Percentiles rank a stretch among this genome's conserved stretches.
Conservation (phyloP, 2,888 invertebrate genomes). For the Xestia rhomboidea region DNA sequence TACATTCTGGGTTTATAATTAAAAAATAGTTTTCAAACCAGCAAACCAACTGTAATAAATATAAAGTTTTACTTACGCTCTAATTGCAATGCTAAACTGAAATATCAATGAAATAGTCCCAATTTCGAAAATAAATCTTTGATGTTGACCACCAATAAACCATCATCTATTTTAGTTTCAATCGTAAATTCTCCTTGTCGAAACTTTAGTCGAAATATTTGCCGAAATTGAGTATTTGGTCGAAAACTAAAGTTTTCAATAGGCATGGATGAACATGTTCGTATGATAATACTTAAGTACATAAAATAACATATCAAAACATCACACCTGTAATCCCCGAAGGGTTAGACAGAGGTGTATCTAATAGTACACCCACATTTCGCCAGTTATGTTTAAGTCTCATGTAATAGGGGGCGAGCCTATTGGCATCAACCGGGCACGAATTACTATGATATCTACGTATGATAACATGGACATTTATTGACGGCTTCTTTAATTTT, state of each 20-base stretch:
- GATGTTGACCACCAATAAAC: neutral
- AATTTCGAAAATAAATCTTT: constrained; percentile 1
- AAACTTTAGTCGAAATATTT: neutral
- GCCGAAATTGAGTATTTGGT: constrained; percentile 8
- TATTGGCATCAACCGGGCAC: too few relatives aligned
- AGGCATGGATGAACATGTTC: neutral
- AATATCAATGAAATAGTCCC: neutral
- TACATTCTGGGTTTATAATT: neutral
- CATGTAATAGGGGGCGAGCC: too few relatives aligned
- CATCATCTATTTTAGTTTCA: constrained; percentile 3
- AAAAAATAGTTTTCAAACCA: neutral
- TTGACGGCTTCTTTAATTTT: constrained; percentile 43
- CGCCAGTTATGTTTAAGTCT: too few relatives aligned
- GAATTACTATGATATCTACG: neutral
- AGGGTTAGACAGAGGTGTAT: too few relatives aligned
- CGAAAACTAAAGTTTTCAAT: neutral
- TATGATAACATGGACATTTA: constrained; percentile 23
- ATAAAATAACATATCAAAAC: too few relatives aligned
- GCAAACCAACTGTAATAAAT: neutral
- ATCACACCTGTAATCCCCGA: too few relatives aligned
- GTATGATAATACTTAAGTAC: too few relatives aligned
- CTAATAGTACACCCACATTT: too few relatives aligned
- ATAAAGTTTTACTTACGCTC: neutral
- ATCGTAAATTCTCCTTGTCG: neutral
- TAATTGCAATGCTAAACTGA: neutral